Evolutionary conservation across 2,797 vertebrate species (phyloP), one percentile per base, ranked within the genome.

Genomic region (Chrosomus eos): DNA sequence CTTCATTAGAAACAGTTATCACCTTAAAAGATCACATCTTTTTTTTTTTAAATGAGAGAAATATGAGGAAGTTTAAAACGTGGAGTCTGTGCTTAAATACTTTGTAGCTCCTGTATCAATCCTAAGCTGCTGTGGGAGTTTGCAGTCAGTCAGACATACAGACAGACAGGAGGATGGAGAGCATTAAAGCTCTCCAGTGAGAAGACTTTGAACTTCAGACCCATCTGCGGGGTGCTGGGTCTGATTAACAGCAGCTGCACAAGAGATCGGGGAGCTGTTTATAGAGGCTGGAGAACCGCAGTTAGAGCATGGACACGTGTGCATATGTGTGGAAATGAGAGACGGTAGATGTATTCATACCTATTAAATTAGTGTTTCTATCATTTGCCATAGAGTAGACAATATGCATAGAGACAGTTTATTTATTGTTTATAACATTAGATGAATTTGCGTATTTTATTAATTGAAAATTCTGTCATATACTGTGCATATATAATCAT

Each of bases 161-260:
- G 83, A 85, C 80, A 78, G 78, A 80, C 72, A 86, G 62, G 67
- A 89, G 85, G 64, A 83, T 83, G 81, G 87, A 89, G 88, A 88
- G 90, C 90, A 92, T 93, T 90, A 87, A 86, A 86, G 89, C 89
- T 92, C 92, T 90, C 91, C 72, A 91, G 84, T 88, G 86, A 88
- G 86, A 86, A 67, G 85, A 81, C 93, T 95, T 95, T 95, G 93
- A 95, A 93, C 93, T 93, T 88, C 68, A 82, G 81, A 86, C 53
- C 83, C 88, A 80, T 87, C 78, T 76, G 90, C 90, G 40, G 82
- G 89, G 72, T 83, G 83, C 89, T 92, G 90, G 89, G 72, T 76
- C 89, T 94, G 93, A 96, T 95, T 93, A 94, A 90, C 86, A 93
- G 90, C 95, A 95, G 94, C 93, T 95, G 94, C 89, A 88, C 73